A percentile compares a stretch with the other conserved stretches of the same genome.
Evolutionary conservation across 53 echinoderm and acorn worm genomes (phyloP).

Genomic region (Henricia sp.): DNA sequence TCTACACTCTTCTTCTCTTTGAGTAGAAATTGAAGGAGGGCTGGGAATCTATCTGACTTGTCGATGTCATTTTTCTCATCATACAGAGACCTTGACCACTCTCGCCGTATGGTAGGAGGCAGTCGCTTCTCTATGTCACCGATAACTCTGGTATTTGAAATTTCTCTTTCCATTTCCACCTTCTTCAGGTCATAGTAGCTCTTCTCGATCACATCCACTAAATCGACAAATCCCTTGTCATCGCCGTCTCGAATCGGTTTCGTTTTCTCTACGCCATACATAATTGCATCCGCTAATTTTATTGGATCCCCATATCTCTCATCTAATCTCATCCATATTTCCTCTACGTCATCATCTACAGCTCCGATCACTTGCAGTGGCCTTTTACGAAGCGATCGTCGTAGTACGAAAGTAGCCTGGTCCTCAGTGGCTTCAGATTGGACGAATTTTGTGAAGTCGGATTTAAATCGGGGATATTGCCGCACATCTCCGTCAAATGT

Average conservation of each 20-base stretch:
- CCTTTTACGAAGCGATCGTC: constrained; percentile 2
- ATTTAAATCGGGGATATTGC: not conserved
- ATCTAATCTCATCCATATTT: constrained; percentile 52
- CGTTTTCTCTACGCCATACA: constrained; percentile 27
- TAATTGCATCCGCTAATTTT: constrained; percentile 42
- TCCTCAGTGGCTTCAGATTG: constrained; percentile 12
- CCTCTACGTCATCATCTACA: not conserved
- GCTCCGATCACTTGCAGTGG: constrained; percentile 15
- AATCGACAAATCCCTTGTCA: constrained; percentile 16
- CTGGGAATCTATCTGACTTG: constrained; percentile 36
- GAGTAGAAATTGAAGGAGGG: constrained; percentile 32
- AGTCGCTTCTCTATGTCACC: constrained; percentile 48
- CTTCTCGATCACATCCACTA: constrained; percentile 43
- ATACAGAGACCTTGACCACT: constrained; percentile 30
- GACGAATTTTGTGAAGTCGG: constrained; percentile 26
- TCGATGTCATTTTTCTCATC: constrained; percentile 31
- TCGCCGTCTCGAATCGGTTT: constrained; percentile 38
- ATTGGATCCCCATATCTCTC: constrained; percentile 39
- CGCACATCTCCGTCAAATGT: no score
- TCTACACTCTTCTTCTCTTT: constrained; percentile 51
- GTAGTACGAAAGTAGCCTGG: constrained; percentile 18
- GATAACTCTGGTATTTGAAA: constrained; percentile 55
- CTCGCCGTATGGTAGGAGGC: constrained; percentile 5
- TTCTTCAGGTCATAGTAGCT: constrained; percentile 44
- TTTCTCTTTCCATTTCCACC: constrained; percentile 48